phyloP scores from a whole-genome alignment of 2,888 invertebrate genomes.

The Tetragonula carbonaria region DNA sequence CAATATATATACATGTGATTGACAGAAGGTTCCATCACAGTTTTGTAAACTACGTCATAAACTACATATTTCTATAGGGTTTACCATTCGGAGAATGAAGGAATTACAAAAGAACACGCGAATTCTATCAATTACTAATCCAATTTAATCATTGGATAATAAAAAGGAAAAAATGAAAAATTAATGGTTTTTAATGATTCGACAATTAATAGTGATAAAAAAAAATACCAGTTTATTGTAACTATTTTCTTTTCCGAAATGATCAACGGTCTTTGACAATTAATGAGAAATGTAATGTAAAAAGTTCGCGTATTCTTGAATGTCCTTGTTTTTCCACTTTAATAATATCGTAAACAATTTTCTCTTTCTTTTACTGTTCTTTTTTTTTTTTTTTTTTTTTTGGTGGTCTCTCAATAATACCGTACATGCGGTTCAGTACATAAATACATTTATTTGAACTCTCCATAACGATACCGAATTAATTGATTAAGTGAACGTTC shows the following conservation, averaged over 20 bases:
- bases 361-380: slow-evolving; percentile 7
- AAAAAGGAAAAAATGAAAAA: background rate
- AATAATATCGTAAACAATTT: slow-evolving; percentile 47
- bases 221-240: background rate
- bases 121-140: background rate
- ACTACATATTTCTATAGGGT: slow-evolving; percentile 54
- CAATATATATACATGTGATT: slow-evolving; percentile 66
- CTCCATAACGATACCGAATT: slow-evolving; percentile 49
- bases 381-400: background rate
- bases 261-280: background rate
- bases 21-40: slow-evolving; percentile 61
- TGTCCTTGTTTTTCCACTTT: slow-evolving; percentile 43
- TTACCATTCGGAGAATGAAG: slow-evolving; percentile 45
- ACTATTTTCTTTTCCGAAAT: background rate
- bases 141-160: background rate
- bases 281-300: background rate
- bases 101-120: slow-evolving; percentile 26
- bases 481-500: slow-evolving; percentile 51
- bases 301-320: slow-evolving; percentile 12
- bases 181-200: background rate
- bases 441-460: slow-evolving; percentile 45
- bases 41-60: slow-evolving; percentile 61
- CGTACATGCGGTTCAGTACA: slow-evolving; percentile 38
- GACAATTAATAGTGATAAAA: background rate
- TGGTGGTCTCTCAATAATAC: slow-evolving; percentile 27